Conservation (phyloP, 2,797 vertebrate genomes). For the Iguana delicatissima region DNA sequence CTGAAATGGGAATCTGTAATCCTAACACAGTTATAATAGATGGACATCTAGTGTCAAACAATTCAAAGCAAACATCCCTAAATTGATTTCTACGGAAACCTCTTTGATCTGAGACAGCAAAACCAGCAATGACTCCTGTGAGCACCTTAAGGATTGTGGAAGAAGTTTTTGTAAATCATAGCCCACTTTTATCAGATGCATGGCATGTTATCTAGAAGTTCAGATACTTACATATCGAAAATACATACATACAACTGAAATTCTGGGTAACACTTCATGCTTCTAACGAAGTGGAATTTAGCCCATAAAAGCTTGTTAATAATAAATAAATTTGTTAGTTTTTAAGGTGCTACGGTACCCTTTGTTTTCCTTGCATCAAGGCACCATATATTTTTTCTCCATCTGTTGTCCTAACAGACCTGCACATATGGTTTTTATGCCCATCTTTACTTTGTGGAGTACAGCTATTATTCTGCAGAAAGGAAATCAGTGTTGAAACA, state of each 20-base stretch:
- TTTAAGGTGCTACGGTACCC: background rate
- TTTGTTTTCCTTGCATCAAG: conserved; percentile 10
- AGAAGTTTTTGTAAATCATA: background rate
- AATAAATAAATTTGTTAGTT: background rate
- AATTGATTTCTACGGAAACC: background rate
- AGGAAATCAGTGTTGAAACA: background rate
- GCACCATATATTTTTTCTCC: background rate
- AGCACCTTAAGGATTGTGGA: background rate
- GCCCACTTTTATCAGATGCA: background rate
- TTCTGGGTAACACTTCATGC: too few species aligned
- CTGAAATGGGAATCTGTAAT: background rate
- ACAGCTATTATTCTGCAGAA: background rate
- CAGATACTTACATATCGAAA: background rate
- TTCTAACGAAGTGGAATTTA: too few species aligned
- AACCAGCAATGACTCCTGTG: background rate
- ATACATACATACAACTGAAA: background rate
- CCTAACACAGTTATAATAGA: background rate
- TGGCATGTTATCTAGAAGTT: background rate
- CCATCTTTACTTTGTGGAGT: background rate
- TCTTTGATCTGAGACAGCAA: background rate
- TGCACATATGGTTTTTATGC: background rate
- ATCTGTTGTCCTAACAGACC: background rate
- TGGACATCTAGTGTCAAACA: background rate
- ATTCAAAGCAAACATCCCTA: background rate
- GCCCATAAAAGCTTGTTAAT: background rate